Conservation (phyloP, 2,888 invertebrate genomes). For the Ophioninae sp. region DNA sequence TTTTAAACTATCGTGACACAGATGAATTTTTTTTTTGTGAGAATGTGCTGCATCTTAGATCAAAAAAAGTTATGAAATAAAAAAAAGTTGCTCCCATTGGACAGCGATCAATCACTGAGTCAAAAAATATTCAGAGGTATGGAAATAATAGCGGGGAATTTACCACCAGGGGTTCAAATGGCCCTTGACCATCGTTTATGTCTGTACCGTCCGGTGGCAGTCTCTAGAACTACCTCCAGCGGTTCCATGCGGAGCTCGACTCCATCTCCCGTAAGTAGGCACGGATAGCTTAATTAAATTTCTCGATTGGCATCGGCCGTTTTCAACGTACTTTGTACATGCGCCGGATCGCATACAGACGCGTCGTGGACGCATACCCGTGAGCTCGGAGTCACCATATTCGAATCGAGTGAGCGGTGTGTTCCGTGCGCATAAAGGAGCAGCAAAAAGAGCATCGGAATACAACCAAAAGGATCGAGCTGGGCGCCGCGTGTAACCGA, state of each 20-base stretch:
- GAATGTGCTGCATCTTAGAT: too few relatives aligned
- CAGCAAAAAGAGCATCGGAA: constrained; percentile 43
- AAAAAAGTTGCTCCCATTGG: not conserved
- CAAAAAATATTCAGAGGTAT: constrained; percentile 29
- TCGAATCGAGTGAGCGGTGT: constrained; percentile 49
- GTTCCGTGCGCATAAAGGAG: constrained; percentile 35
- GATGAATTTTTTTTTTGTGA: too few relatives aligned
- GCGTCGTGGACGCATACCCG: constrained; percentile 30
- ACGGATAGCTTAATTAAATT: constrained; percentile 70
- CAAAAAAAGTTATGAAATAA: too few relatives aligned
- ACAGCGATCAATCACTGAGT: not conserved
- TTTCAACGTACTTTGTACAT: constrained; percentile 34
- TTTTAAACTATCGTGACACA: too few relatives aligned
- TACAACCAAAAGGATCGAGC: constrained; percentile 30
- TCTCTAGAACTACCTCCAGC: constrained; percentile 29
- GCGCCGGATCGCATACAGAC: not conserved
- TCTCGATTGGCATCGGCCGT: constrained; percentile 63
- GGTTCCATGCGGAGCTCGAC: constrained; percentile 53
- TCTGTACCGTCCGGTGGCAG: too few relatives aligned
- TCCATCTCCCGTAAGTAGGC: constrained; percentile 45
- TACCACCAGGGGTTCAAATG: constrained; percentile 23
- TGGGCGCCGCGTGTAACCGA: constrained; percentile 58
- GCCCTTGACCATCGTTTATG: too few relatives aligned
- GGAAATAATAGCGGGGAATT: constrained; percentile 54
- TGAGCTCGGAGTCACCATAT: constrained; percentile 51